phyloP scores from a whole-genome alignment of 1,140 invertebrate species.

The Psilanteris sp. region DNA sequence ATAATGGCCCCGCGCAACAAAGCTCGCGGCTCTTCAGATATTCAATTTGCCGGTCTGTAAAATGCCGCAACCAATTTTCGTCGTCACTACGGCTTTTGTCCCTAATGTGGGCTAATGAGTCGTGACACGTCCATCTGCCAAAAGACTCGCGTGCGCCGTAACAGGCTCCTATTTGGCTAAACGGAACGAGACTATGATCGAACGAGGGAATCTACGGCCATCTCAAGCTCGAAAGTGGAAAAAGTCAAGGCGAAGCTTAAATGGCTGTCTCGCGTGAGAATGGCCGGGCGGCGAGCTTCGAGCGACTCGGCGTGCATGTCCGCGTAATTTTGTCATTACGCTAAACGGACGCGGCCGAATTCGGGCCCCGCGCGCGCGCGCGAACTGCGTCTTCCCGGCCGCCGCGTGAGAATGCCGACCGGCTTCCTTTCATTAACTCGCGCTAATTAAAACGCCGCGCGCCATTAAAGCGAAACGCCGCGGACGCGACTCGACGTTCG shows the following conservation, averaged over 20 bases:
- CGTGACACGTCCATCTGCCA: slow-evolving; percentile 52
- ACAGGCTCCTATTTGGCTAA: slow-evolving; percentile 46
- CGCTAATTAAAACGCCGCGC: slow-evolving; percentile 70
- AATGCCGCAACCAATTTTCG: slow-evolving; percentile 15
- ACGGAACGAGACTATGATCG: slow-evolving; percentile 20
- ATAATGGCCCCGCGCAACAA: slow-evolving; percentile 27
- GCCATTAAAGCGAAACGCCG: slow-evolving; percentile 68
- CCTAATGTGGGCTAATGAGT: slow-evolving; percentile 57
- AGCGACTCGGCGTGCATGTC: slow-evolving; percentile 57
- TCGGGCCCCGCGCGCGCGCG: too few species aligned
- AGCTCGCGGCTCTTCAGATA: slow-evolving; percentile 44
- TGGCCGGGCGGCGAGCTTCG: slow-evolving; percentile 32
- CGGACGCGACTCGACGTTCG: slow-evolving; percentile 67
- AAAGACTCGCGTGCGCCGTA: slow-evolving; percentile 45
- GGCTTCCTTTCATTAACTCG: slow-evolving; percentile 63
- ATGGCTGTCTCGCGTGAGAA: slow-evolving; percentile 65
- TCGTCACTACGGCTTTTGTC: slow-evolving; percentile 38
- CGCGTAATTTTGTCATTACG: slow-evolving; percentile 66
- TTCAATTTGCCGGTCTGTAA: slow-evolving; percentile 29
- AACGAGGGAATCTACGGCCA: slow-evolving; percentile 1
- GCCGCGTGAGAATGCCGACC: too few species aligned
- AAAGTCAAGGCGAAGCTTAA: slow-evolving; percentile 50
- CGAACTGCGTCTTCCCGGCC: too few species aligned
- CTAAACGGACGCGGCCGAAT: slow-evolving; percentile 31
- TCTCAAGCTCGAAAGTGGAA: slow-evolving; percentile 35